Base-by-base conservation (phyloP, 2,888 invertebrate genomes). In the Rosalia funebris region DNA sequence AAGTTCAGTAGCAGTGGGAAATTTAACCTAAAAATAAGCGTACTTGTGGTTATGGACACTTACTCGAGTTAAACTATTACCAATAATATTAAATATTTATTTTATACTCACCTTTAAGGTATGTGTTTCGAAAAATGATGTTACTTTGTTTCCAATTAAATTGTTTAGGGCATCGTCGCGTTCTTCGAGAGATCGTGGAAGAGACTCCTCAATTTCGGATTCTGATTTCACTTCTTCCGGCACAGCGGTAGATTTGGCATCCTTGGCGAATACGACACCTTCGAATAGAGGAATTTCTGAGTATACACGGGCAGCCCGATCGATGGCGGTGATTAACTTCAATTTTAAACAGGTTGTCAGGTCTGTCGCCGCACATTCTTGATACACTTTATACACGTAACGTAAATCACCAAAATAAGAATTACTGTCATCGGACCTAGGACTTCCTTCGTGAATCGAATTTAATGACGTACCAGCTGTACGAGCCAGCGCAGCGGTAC, bases 301-400 rank as follows among this genome's bases (percentile, higher is more conserved):
- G 44, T 83, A 79, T 42, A 83, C 82, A 62, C 90, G 85, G 20
- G 91, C 86, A 44, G 89, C 87, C 73, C 91, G 88, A 72, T 91
- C 92, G 80, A 93, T 82, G 1, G 91, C 89, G 15, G 90, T 87
- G n/a, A 92, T 84, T 48, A 93, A 81, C 77, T 93, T 93, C 61
- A 92, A 82, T 79, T 93, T 93, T 50, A 94, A 83, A 71, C 93
- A 94, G 60, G 90, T 87, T 1, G 89, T 84, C 20, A 91, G 79
- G 67, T 89, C 90, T 62, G 85, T 83, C 52, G 87, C 86, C 60
- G 89, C 85, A 83, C 93, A 93, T 73, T 93, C 92, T 79, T 90
- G 91, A 82, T 93, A 93, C 65, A 91, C 87, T 77, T 91, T 91
- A 75, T 91, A 92, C 66, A 91, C 87, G 73, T 89, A 86, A 71